Conservation (phyloP, 1,140 invertebrate species). For the Rhopalosiphum padi region DNA sequence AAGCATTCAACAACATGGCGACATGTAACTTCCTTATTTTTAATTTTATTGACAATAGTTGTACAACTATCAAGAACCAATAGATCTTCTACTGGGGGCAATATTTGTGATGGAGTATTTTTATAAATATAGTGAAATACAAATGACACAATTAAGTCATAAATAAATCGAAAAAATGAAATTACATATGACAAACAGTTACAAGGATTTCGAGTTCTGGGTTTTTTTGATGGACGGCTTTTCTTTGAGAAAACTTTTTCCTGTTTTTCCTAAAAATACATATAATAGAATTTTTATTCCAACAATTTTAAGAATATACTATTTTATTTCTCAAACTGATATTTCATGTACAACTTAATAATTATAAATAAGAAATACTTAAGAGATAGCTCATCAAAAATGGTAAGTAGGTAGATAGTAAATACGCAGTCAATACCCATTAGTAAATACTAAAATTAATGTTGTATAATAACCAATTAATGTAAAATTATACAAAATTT, state of each 20-base stretch:
- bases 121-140: conserved; percentile 64
- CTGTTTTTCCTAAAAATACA: conserved; percentile 9
- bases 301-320: neutral
- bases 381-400: no score
- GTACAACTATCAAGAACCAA: conserved; percentile 73
- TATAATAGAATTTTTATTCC: neutral
- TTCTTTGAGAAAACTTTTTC: neutral
- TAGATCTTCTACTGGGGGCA: conserved; percentile 68
- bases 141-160: conserved; percentile 65
- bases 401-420: no score
- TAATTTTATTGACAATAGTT: conserved; percentile 72
- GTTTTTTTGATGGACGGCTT: conserved; percentile 1
- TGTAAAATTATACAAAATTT: neutral
- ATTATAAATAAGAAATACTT: neutral
- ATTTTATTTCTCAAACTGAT: neutral
- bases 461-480: neutral
- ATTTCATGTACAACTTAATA: neutral
- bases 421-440: no score
- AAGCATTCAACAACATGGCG: conserved; percentile 77
- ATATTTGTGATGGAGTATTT: conserved; percentile 63
- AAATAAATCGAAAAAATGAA: conserved; percentile 54
- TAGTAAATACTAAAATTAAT: no score
- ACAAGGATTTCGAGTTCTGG: neutral
- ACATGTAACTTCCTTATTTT: conserved; percentile 65
- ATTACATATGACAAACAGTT: conserved; percentile 36